A percentile compares a stretch with the other conserved stretches of the same genome.
Conservation (phyloP, 2,113 vertebrate genomes). For the Crotalus viridis region DNA sequence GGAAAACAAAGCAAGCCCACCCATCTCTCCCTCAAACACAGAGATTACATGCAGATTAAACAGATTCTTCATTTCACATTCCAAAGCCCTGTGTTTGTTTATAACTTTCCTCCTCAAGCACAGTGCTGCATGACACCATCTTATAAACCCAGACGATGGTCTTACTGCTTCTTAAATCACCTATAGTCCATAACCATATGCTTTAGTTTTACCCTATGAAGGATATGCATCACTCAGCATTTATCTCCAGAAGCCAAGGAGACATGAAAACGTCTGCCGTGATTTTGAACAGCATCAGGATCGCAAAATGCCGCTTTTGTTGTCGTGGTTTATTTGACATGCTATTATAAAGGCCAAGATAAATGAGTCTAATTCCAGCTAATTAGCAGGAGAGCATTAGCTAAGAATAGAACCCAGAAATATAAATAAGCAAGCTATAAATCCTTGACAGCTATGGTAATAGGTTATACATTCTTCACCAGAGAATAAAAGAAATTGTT, state of each 20-base stretch:
- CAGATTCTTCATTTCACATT: not conserved
- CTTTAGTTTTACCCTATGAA: not conserved
- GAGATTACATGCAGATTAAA: not conserved
- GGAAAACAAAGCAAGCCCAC: not conserved
- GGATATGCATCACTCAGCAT: not conserved
- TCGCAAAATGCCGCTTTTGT: not conserved
- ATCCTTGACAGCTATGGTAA: not conserved
- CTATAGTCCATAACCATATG: conserved; percentile 1
- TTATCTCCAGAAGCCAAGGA: not conserved
- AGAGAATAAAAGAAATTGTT: not conserved
- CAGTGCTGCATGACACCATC: not conserved
- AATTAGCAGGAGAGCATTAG: not conserved
- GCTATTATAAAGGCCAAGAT: conserved; percentile 4
- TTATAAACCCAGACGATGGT: not conserved
- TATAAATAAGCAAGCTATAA: not conserved
- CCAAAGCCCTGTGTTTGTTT: not conserved
- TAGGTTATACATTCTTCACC: not conserved
- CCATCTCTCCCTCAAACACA: too few relatives aligned
- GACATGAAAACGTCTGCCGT: not conserved
- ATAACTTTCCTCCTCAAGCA: not conserved
- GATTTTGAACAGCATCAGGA: not conserved
- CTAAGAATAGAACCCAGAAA: not conserved
- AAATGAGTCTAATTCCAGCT: not conserved
- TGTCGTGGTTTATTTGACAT: not conserved
- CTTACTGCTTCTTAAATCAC: not conserved